These are phyloP conservation scores for Nephrotoma appendiculata DNA, from an alignment of 2,888 invertebrate species.

Conservation along the genomic window DNA sequence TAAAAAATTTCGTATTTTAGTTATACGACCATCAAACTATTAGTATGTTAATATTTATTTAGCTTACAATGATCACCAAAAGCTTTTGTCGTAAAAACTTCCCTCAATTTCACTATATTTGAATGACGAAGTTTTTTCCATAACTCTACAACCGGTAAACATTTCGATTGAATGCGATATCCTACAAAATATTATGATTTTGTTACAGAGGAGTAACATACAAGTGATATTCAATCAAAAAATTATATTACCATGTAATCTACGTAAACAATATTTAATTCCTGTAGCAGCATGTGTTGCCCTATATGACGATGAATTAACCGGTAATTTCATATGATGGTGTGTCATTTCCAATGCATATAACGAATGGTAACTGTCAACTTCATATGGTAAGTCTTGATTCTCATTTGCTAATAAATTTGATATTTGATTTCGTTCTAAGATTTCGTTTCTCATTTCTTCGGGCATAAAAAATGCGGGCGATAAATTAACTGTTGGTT, in stretches of 20 bases:
- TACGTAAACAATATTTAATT: conserved; percentile 67
- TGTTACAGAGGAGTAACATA: conserved; percentile 9
- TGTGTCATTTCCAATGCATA: conserved; percentile 63
- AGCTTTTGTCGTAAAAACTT: conserved; percentile 87
- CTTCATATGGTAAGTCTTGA: conserved; percentile 67
- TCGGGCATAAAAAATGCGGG: conserved; percentile 73
- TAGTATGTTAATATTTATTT: background rate
- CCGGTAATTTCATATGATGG: conserved; percentile 48
- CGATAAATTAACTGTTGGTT: conserved; percentile 31
- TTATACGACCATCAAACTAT: background rate
- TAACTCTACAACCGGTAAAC: conserved; percentile 71
- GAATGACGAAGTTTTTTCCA: conserved; percentile 95
- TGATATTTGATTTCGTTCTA: conserved; percentile 32
- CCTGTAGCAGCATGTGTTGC: conserved; percentile 80
- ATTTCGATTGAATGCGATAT: conserved; percentile 52
- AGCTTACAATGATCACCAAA: conserved; percentile 90
- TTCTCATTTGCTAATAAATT: conserved; percentile 53
- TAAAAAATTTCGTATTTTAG: conserved; percentile 11
- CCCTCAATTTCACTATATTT: conserved; percentile 82
- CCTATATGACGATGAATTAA: conserved; percentile 77
- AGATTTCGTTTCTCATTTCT: conserved; percentile 46
- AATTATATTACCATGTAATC: conserved; percentile 54
- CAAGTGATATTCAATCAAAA: conserved; percentile 5
- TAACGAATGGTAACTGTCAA: conserved; percentile 82
- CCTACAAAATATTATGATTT: conserved; percentile 34